Base-by-base conservation (phyloP, 2,888 invertebrate genomes). In the Bursaphelenchus okinawaensis region DNA sequence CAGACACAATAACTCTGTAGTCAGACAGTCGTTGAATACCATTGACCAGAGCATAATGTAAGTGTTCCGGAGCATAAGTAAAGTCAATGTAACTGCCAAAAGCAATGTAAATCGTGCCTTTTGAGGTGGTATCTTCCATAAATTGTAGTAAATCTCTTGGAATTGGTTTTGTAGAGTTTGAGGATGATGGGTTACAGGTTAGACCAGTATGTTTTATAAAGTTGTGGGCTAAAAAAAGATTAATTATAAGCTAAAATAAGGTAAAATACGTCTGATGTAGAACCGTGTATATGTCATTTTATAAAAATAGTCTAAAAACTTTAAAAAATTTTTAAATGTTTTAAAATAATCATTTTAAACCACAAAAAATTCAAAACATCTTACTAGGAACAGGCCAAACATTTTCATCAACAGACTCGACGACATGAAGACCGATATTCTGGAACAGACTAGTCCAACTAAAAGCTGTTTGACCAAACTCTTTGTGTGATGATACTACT, bases 71-170 rank as follows among this genome's bases (percentile, higher is more conserved):
- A 4, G 72, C 70, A 31, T 55, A 60, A 7, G 55, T 50, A 68
- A 72, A 70, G 19, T 55, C 52, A n/a, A 64, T 61, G 24, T 68
- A 64, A 16, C 72, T 70, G n/a, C 70, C 70, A 31, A 69, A 69
- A 6, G 69, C 70, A 23, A 70, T 50, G 40, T 61, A 71, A 27
- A 69, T 67, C 9, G 65, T 66, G 20, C 69, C 68, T 51, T 64
- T 65, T 19, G 64, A 71, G 7, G 29, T n/a, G 23, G 58, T 52
- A 20, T 72, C 64, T 50, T 68, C 67, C 23, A 70, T 40, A 28
- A 70, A 68, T 3, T 31, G 7, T 9, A 29, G 23, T n/a, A 70
- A 63, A n/a, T 71, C 63, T 16, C 56, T 40, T 1, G 70, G n/a
- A 20, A 62, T 29, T 7, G 27, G 26, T 24, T 27, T 23, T n/a